Evolutionary conservation across 92 coral and sea anemone species (phyloP), one percentile per base, ranked within the genome.

Genomic region (Zoanthus solanderi): DNA sequence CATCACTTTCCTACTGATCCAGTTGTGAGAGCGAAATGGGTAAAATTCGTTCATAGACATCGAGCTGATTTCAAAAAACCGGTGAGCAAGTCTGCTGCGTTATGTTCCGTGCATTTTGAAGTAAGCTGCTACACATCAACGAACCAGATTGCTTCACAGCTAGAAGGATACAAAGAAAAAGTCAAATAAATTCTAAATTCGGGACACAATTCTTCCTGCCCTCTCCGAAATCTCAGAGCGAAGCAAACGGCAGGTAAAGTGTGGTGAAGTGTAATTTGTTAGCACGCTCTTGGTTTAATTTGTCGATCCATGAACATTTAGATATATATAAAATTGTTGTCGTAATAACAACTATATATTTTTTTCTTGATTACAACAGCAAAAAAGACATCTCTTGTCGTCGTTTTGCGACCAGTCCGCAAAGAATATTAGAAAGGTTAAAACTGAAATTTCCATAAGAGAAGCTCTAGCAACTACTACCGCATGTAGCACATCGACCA

Each of bases 41-140:
- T 53, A 2, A 84, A 72, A 84, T 84, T 84, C 14, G 88, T 71
- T 12, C 80, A 29, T 31, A 50, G 78, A 30, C 88, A 84, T 50
- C 80, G 72, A 17, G 79, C 50, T 1, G 80, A 84, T 71, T 85
- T 84, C 28, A 42, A 34, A 28, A 80, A 85, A 44, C 82, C 81
- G 2, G 57, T 74, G 8, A 44, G 42, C 42, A 34, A 34, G 42
- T 34, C 42, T 34, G 42, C 0, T 34, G 42, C 42, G 42, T 34
- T 34, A 44, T 46, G 78, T 44, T 14, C 58, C 0, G 78, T 74
- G 13, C 78, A 74, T 44, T 45, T 74, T 74, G 57, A 74, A 28
- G 78, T 16, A 74, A 74, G 57, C 57, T 74, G 78, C 76, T 42
- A 32, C 53, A 42, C 72, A 3, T 66, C 72, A 66, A 66, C 72